These are phyloP conservation scores for Microtus obscurus DNA, from an alignment of 2,797 vertebrate genomes.

Conservation along the genomic window DNA sequence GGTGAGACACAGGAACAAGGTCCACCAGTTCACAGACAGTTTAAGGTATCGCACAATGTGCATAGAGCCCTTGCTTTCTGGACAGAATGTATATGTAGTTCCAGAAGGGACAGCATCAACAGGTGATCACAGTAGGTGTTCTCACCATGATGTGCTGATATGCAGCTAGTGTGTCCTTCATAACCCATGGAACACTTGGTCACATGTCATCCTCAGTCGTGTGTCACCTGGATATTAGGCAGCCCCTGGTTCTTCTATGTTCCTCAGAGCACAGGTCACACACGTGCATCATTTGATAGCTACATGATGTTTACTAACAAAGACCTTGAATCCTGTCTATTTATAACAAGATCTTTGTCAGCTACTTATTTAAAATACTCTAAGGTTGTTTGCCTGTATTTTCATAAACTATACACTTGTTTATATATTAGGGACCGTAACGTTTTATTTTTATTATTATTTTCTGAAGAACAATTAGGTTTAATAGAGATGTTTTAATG, in stretches of 20 bases:
- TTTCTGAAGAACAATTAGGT: not conserved
- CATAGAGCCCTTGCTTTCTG: not conserved
- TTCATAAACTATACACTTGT: not conserved
- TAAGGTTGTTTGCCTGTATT: not conserved
- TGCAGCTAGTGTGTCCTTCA: not conserved
- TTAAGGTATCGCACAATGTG: too few relatives aligned
- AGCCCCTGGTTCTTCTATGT: not conserved
- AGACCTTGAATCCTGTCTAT: not conserved
- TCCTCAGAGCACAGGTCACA: not conserved
- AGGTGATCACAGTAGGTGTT: not conserved
- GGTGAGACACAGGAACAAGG: not conserved
- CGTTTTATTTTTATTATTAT: not conserved
- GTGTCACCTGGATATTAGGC: too few relatives aligned
- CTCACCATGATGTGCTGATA: not conserved
- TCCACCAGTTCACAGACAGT: not conserved
- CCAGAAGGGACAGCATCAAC: not conserved
- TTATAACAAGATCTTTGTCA: not conserved
- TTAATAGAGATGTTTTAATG: not conserved
- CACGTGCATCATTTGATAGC: not conserved
- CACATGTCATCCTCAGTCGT: too few relatives aligned
- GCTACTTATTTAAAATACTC: not conserved
- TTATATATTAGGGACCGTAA: not conserved
- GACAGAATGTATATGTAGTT: not conserved
- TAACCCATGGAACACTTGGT: not conserved
- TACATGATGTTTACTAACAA: accelerated